A percentile compares a stretch with the other conserved stretches of the same genome.
Conservation (phyloP, 2,888 invertebrate species). For the Taenaris catops region DNA sequence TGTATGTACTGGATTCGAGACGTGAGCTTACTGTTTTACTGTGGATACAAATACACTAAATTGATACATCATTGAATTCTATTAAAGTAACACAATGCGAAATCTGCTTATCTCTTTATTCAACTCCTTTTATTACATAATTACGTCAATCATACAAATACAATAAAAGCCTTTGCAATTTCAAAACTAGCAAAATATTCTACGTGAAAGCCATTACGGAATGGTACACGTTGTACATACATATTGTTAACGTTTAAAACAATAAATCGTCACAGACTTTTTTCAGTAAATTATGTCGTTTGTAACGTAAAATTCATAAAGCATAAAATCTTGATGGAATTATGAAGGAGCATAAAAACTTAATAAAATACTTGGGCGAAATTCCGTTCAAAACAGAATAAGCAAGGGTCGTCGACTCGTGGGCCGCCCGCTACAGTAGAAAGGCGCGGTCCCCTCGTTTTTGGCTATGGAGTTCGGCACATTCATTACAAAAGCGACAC, state of each 20-base stretch:
- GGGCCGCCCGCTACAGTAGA: constrained; percentile 32
- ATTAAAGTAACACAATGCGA: too few relatives aligned
- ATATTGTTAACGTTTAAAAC: constrained; percentile 2
- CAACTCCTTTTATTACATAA: too few relatives aligned
- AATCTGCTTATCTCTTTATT: too few relatives aligned
- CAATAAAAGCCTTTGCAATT: too few relatives aligned
- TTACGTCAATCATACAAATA: too few relatives aligned
- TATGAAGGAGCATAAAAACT: constrained; percentile 18
- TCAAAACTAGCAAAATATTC: too few relatives aligned
- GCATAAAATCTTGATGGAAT: constrained; percentile 17
- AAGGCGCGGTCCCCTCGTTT: constrained; percentile 44
- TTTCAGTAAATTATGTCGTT: constrained; percentile 5
- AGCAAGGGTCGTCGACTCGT: constrained; percentile 41
- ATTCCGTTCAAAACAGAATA: constrained; percentile 35
- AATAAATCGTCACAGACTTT: constrained; percentile 6
- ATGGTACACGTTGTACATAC: too few relatives aligned
- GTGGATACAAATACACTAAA: too few relatives aligned
- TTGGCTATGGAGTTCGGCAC: constrained; percentile 41
- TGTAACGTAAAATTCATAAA: constrained; percentile 13
- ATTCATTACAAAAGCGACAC: constrained; percentile 76
- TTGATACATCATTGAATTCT: too few relatives aligned
- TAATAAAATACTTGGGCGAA: constrained; percentile 20
- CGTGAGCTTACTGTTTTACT: too few relatives aligned
- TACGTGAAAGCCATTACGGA: too few relatives aligned
- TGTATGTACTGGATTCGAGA: too few relatives aligned